Evolutionary conservation across 2,888 invertebrate genomes (phyloP).

Genomic region (Copidosoma aretas): DNA sequence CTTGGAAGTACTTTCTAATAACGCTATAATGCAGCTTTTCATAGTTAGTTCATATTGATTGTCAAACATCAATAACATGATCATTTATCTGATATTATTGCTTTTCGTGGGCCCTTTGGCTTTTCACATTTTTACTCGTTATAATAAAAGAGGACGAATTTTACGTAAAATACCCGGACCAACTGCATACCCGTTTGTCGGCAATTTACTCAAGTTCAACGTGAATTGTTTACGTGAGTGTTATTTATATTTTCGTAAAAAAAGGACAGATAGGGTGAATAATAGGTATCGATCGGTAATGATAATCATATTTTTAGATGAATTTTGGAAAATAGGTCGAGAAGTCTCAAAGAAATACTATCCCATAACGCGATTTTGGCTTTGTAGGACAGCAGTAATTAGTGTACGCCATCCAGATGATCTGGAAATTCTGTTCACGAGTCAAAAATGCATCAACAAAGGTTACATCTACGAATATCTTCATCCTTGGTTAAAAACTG

Average conservation of each 20-base stretch:
- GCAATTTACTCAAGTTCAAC: constrained; percentile 42
- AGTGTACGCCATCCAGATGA: constrained; percentile 53
- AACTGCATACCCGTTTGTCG: constrained; percentile 43
- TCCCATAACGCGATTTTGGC: constrained; percentile 50
- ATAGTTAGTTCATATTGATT: not conserved
- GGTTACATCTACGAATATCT: constrained; percentile 36
- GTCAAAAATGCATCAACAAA: constrained; percentile 36
- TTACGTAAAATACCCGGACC: constrained; percentile 59
- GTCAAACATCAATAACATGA: constrained; percentile 1
- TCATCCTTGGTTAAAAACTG: constrained; percentile 35
- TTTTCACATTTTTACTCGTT: constrained; percentile 40
- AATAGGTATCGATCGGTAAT: not conserved
- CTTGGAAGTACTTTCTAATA: no score
- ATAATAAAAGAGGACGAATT: constrained; percentile 50
- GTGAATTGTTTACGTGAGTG: constrained; percentile 17
- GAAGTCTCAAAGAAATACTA: constrained; percentile 44
- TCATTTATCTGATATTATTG: constrained; percentile 11
- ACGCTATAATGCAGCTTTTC: no score
- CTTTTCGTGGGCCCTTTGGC: constrained; percentile 29
- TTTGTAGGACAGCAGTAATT: constrained; percentile 36
- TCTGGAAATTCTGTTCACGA: constrained; percentile 41
- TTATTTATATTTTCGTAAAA: not conserved
- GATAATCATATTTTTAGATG: constrained; percentile 35
- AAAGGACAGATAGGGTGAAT: not conserved
- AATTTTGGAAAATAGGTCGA: constrained; percentile 44